These are phyloP conservation scores for Actenoides lindsayi DNA, from an alignment of 2,113 vertebrate species.

Conservation along the genomic window DNA sequence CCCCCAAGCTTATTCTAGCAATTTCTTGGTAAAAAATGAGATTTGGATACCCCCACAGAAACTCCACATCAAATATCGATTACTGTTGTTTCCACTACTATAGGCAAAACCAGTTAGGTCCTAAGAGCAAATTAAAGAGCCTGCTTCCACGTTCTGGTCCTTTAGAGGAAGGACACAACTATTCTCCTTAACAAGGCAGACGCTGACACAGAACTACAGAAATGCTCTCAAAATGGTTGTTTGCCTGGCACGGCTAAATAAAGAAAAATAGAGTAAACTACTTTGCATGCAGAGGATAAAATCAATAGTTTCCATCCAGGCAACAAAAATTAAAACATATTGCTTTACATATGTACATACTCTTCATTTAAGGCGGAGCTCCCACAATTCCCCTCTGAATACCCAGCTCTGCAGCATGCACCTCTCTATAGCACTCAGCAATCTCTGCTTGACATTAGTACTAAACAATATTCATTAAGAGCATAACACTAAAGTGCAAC, in stretches of 20 bases:
- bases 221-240: background rate
- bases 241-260: background rate
- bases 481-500: conserved; percentile 80
- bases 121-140: background rate
- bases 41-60: conserved; percentile 42
- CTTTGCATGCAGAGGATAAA: background rate
- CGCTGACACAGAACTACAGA: conserved; percentile 22
- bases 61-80: conserved; percentile 36
- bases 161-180: background rate
- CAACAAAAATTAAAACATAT: conserved; percentile 3
- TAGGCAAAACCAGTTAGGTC: background rate
- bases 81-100: background rate
- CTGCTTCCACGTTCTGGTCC: background rate
- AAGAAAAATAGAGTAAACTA: background rate
- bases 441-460: conserved; percentile 70
- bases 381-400: conserved; percentile 15
- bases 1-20: background rate
- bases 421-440: conserved; percentile 62
- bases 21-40: conserved; percentile 23
- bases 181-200: background rate
- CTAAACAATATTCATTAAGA: conserved; percentile 84
- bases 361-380: conserved; percentile 12
- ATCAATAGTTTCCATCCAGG: conserved; percentile 16
- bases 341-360: background rate
- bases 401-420: background rate